A percentile compares a stretch with the other conserved stretches of the same genome.
Evolutionary conservation across 1,140 invertebrate genomes (phyloP).

Genomic region (Drosophila pseudoananassae): DNA sequence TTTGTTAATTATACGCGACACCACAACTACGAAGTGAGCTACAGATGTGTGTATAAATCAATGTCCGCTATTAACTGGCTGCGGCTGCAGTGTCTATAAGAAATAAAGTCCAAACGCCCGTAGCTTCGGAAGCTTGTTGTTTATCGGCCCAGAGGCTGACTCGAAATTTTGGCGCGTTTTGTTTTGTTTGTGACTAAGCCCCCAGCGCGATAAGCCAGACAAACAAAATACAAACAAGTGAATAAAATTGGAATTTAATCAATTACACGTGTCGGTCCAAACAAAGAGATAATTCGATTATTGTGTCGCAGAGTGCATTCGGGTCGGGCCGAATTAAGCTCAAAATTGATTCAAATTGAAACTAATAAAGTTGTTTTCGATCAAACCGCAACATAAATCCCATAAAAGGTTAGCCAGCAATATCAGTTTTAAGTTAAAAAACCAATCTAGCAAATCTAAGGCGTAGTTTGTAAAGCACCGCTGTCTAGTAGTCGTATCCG

Average conservation of each 20-base stretch:
- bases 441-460: conserved; percentile 40
- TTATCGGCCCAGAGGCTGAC: not conserved
- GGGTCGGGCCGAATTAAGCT: not conserved
- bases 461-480: conserved; percentile 52
- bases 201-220: conserved; percentile 19
- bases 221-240: conserved; percentile 24
- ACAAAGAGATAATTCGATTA: conserved; percentile 26
- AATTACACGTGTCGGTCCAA: conserved; percentile 42
- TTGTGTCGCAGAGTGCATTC: conserved; percentile 23
- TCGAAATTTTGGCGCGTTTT: conserved; percentile 49
- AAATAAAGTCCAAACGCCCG: conserved; percentile 14
- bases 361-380: conserved; percentile 40
- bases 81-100: conserved; percentile 35
- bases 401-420: conserved; percentile 58
- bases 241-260: conserved; percentile 22
- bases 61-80: conserved; percentile 36
- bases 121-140: conserved; percentile 15
- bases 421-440: conserved; percentile 47
- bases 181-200: conserved; percentile 28
- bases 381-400: conserved; percentile 17
- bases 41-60: conserved; percentile 46
- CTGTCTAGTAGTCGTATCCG: not conserved
- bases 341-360: conserved; percentile 20
- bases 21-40: conserved; percentile 30
- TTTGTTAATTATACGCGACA: conserved; percentile 56